Conservation (phyloP, 2,797 vertebrate genomes). For the Anas capensis region DNA sequence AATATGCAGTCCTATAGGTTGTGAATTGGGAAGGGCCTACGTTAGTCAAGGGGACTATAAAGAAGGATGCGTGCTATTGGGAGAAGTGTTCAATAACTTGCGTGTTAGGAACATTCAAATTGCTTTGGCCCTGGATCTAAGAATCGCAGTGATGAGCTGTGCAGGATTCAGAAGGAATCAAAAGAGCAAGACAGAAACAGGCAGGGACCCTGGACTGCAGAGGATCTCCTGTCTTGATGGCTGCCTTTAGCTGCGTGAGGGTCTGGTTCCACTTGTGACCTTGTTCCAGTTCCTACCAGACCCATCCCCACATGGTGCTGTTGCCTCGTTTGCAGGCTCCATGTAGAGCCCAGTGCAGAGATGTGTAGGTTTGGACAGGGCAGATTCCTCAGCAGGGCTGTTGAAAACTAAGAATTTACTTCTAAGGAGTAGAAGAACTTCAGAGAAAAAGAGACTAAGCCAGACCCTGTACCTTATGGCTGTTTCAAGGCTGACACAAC, state of each 20-base stretch:
- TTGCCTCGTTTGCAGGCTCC: not conserved
- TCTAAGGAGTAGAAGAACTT: not conserved
- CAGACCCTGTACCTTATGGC: not conserved
- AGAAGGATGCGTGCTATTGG: not conserved
- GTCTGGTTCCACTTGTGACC: not conserved
- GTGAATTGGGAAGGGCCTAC: slow-evolving; percentile 31
- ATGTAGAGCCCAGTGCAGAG: not conserved
- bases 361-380: not conserved
- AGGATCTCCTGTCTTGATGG: not conserved
- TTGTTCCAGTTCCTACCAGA: not conserved
- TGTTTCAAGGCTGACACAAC: not conserved
- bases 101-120: not conserved
- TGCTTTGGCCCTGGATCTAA: not conserved
- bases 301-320: not conserved
- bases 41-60: slow-evolving; percentile 10
- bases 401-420: not conserved
- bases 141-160: not conserved
- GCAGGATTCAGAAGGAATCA: slow-evolving; percentile 22
- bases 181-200: not conserved
- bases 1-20: slow-evolving; percentile 50
- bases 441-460: not conserved
- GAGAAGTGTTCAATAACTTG: slow-evolving; percentile 51
- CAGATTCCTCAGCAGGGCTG: not conserved
- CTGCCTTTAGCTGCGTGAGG: not conserved
- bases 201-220: fast-evolving